These are phyloP conservation scores for Cyrtodaria siliqua DNA, from an alignment of 2,888 invertebrate genomes.

Conservation along the genomic window DNA sequence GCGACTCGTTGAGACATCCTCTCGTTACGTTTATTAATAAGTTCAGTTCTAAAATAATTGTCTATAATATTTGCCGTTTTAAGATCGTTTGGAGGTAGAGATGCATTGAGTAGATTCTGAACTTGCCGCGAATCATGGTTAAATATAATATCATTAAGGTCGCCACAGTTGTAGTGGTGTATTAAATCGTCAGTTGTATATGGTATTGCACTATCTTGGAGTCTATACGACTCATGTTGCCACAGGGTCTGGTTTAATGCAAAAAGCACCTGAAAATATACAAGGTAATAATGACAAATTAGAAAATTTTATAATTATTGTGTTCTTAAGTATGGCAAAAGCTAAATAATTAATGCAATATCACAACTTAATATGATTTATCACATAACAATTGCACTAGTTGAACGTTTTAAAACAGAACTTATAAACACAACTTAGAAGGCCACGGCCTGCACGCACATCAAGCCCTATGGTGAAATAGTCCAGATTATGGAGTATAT, in stretches of 20 bases:
- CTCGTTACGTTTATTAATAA: slow-evolving; percentile 87
- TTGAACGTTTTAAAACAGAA: no score
- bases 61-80: slow-evolving; percentile 85
- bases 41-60: slow-evolving; percentile 87
- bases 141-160: slow-evolving; percentile 86
- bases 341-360: no score
- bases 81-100: slow-evolving; percentile 80
- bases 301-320: no score
- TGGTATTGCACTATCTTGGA: slow-evolving; percentile 70
- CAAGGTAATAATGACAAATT: slow-evolving; percentile 9
- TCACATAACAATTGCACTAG: no score
- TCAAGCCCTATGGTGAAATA: no score
- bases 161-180: slow-evolving; percentile 87
- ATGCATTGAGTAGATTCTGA: slow-evolving; percentile 83
- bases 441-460: no score
- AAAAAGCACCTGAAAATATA: slow-evolving; percentile 85
- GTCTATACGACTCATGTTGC: slow-evolving; percentile 85
- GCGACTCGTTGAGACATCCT: slow-evolving; percentile 87
- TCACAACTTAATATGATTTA: no score
- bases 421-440: no score
- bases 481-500: no score
- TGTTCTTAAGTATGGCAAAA: no score
- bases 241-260: slow-evolving; percentile 86
- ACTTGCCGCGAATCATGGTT: slow-evolving; percentile 84
- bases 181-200: slow-evolving; percentile 86